Evolutionary conservation across 2,888 invertebrate species (phyloP).

Genomic region (Hipparchia sbordonii): DNA sequence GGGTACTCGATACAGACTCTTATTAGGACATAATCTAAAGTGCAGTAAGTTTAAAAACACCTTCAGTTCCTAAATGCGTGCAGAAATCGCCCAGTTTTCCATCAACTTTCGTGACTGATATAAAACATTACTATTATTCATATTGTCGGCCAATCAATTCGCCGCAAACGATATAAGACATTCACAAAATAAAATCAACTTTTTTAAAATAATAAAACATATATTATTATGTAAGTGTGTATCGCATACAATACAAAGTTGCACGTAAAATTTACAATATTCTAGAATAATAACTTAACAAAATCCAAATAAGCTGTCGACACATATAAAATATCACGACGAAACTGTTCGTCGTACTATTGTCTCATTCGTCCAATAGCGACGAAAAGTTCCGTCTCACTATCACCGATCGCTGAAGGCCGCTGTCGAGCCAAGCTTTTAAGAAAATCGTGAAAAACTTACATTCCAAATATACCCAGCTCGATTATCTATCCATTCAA

Average conservation of each 20-base stretch:
- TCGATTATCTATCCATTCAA: background rate
- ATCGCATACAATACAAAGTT: constrained; percentile 20
- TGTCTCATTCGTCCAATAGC: background rate
- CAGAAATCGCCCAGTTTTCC: too few species aligned
- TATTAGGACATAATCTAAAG: too few species aligned
- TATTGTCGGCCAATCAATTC: background rate
- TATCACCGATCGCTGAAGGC: background rate
- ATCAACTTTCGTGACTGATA: background rate
- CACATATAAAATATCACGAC: background rate
- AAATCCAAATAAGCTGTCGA: constrained; percentile 7
- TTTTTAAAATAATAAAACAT: constrained; percentile 23
- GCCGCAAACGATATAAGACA: constrained; percentile 4
- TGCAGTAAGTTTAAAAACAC: too few species aligned
- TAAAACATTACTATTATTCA: background rate
- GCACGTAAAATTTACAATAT: constrained; percentile 5
- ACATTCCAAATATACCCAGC: constrained; percentile 7
- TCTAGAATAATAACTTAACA: constrained; percentile 15
- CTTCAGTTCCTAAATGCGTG: too few species aligned
- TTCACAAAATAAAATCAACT: constrained; percentile 22
- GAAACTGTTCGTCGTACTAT: background rate
- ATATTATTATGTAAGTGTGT: constrained; percentile 8
- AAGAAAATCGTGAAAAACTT: constrained; percentile 5
- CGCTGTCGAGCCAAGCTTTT: background rate
- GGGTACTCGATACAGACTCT: too few species aligned
- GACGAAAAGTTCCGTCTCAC: background rate